A percentile compares a stretch with the other conserved stretches of the same genome.
Evolutionary conservation across 2,113 vertebrate genomes (phyloP).

Genomic region (Ictidomys tridecemlineatus): DNA sequence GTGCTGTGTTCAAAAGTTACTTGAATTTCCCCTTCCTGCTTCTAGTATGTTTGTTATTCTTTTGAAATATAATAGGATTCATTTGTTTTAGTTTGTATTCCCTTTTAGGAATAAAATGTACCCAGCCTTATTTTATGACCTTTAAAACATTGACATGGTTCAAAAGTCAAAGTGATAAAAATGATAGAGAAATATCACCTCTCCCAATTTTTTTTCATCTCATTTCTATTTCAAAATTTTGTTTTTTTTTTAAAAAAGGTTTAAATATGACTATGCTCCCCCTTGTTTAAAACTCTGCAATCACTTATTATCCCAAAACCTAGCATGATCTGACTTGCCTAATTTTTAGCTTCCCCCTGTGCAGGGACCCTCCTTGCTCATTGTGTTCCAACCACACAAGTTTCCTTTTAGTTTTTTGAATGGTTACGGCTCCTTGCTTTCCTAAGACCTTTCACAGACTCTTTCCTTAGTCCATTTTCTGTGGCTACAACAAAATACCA

Average conservation of each 20-base stretch:
- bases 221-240: background rate
- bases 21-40: background rate
- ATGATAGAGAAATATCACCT: background rate
- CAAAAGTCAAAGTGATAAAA: conserved; percentile 33
- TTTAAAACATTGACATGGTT: conserved; percentile 14
- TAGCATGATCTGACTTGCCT: background rate
- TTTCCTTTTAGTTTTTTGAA: background rate
- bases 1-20: background rate
- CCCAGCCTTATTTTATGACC: conserved; percentile 51
- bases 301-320: background rate
- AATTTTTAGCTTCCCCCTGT: background rate
- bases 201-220: background rate
- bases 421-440: background rate
- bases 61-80: conserved; percentile 2
- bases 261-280: background rate
- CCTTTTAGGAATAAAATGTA: conserved; percentile 9
- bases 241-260: background rate
- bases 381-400: background rate
- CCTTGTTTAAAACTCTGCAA: background rate
- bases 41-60: background rate
- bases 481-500: background rate
- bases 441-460: background rate
- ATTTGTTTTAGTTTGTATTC: conserved; percentile 21
- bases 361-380: background rate
- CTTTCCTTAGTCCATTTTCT: background rate